Evolutionary conservation across 2,113 vertebrate species (phyloP).

Genomic region (Serilophus lunatus): DNA sequence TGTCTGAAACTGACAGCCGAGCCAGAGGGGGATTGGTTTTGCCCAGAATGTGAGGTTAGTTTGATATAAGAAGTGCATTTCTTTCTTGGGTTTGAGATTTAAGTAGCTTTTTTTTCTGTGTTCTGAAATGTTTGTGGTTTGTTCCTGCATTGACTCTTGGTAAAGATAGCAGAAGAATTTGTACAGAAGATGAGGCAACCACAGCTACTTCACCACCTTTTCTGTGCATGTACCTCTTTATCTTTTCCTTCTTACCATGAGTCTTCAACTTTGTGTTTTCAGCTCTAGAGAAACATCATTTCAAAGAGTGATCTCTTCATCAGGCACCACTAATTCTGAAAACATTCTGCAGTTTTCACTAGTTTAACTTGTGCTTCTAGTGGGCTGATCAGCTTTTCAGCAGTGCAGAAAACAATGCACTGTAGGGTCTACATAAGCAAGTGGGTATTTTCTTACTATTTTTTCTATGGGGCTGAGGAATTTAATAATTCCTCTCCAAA

Average conservation of each 20-base stretch:
- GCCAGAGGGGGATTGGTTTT: conserved; percentile 99
- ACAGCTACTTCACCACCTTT: neutral
- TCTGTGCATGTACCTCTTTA: neutral
- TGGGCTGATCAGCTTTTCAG: neutral
- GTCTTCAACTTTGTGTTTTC: neutral
- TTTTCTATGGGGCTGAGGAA: neutral
- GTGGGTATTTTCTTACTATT: neutral
- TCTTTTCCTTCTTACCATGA: neutral
- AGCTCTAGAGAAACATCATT: neutral
- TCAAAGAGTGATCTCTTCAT: neutral
- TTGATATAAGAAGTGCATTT: conserved; percentile 1
- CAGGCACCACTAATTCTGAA: neutral
- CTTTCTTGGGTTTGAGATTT: neutral
- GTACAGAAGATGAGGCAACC: neutral
- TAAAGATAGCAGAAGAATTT: neutral
- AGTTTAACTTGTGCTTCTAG: neutral
- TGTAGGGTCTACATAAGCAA: neutral
- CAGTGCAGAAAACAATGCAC: neutral
- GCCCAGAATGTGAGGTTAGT: conserved; percentile 99
- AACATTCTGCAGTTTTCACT: neutral
- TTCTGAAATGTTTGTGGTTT: neutral
- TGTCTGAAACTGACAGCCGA: conserved; percentile 99
- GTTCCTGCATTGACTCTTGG: neutral
- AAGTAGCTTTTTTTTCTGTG: neutral
- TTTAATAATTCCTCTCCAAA: neutral